Conservation (phyloP, 2,888 invertebrate genomes). For the Nemurella pictetii region DNA sequence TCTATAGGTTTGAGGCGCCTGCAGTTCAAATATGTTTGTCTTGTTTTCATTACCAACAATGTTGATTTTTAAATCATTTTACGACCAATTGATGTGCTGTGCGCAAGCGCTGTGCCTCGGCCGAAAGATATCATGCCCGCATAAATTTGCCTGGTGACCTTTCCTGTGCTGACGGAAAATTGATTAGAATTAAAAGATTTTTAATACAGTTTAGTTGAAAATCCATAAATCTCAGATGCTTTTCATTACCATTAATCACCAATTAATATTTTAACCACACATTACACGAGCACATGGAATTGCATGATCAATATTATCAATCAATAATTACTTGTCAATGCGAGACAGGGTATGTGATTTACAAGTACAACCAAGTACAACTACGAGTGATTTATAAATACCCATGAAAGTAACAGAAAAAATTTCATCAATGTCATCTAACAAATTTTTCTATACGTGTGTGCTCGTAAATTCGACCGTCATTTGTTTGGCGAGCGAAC, state of each 20-base stretch:
- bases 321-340: not conserved
- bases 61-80: not conserved
- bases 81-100: not conserved
- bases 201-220: not conserved
- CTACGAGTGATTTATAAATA: not conserved
- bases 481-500: too few relatives aligned
- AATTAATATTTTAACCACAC: not conserved
- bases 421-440: not conserved
- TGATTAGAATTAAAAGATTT: not conserved
- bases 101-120: too few relatives aligned
- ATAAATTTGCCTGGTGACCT: too few relatives aligned
- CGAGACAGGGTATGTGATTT: not conserved
- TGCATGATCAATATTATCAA: not conserved
- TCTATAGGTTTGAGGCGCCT: not conserved
- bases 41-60: not conserved
- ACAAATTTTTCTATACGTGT: not conserved
- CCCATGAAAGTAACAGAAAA: not conserved
- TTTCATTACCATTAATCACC: not conserved
- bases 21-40: not conserved
- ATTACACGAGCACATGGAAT: not conserved
- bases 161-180: too few relatives aligned
- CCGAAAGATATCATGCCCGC: too few relatives aligned
- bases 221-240: not conserved
- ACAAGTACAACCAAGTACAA: not conserved
- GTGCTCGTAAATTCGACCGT: not conserved